phyloP scores from a whole-genome alignment of 2,888 invertebrate genomes.

The Rotaria sp. region DNA sequence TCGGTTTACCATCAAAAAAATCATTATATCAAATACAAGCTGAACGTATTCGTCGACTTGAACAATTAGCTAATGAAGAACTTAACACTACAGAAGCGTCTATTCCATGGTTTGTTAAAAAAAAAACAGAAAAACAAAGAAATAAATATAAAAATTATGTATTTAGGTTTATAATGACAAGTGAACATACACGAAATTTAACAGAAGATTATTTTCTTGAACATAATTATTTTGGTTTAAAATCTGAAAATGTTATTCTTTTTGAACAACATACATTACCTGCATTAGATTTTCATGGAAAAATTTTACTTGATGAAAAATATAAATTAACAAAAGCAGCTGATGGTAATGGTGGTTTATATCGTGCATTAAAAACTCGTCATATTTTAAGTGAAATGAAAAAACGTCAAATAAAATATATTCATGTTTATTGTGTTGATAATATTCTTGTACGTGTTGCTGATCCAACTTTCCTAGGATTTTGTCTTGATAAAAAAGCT shows the following conservation, averaged over 20 bases:
- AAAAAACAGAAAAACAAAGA: not conserved
- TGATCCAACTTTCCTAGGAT: slow-evolving; percentile 90
- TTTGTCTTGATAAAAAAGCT: slow-evolving; percentile 76
- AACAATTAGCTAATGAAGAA: slow-evolving; percentile 65
- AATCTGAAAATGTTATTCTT: slow-evolving; percentile 70
- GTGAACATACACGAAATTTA: slow-evolving; percentile 78
- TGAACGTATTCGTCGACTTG: slow-evolving; percentile 73
- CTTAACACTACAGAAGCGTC: not conserved
- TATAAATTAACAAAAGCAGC: slow-evolving; percentile 77
- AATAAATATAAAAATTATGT: not conserved
- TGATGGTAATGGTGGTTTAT: slow-evolving; percentile 62
- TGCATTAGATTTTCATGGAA: slow-evolving; percentile 84
- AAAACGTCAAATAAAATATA: slow-evolving; percentile 70
- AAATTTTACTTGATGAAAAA: slow-evolving; percentile 75
- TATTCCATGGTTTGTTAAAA: not conserved
- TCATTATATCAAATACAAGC: slow-evolving; percentile 90
- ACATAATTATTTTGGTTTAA: slow-evolving; percentile 77
- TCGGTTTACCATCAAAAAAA: slow-evolving; percentile 79
- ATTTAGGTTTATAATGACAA: slow-evolving; percentile 85
- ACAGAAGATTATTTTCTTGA: slow-evolving; percentile 73
- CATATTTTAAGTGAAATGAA: slow-evolving; percentile 70
- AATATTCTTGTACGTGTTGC: slow-evolving; percentile 95
- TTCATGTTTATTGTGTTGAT: slow-evolving; percentile 95
- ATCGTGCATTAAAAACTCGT: slow-evolving; percentile 58
- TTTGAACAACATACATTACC: slow-evolving; percentile 89